phyloP scores from a whole-genome alignment of 1,140 invertebrate species.

The Halyomorpha halys region DNA sequence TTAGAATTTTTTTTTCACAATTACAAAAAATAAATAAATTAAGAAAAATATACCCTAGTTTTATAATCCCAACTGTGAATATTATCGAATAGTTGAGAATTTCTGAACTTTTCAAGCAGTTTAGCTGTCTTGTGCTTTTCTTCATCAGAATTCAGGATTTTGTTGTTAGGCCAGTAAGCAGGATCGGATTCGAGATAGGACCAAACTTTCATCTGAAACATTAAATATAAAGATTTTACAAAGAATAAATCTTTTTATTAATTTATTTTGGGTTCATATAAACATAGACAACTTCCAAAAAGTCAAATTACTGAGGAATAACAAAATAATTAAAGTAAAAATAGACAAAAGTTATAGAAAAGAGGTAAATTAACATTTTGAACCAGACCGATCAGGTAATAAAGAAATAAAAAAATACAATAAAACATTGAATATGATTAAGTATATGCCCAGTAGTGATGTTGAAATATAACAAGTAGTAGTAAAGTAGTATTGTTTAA shows the following conservation, averaged over 20 bases:
- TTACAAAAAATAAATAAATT: background rate
- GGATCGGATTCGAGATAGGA: conserved; percentile 65
- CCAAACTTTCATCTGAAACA: conserved; percentile 67
- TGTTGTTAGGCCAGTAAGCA: conserved; percentile 49
- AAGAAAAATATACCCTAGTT: conserved; percentile 43
- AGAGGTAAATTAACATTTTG: too few species aligned
- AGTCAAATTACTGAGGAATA: too few species aligned
- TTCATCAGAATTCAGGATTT: conserved; percentile 54
- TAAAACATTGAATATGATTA: too few species aligned
- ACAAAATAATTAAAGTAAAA: too few species aligned
- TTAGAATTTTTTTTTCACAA: conserved; percentile 6
- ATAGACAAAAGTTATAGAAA: too few species aligned
- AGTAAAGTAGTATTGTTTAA: too few species aligned
- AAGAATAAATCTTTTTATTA: too few species aligned
- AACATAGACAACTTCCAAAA: background rate
- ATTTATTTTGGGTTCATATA: too few species aligned
- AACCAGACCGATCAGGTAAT: too few species aligned
- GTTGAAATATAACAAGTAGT: too few species aligned
- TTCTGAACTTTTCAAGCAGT: conserved; percentile 44
- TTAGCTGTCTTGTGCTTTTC: conserved; percentile 49
- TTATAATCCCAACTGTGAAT: conserved; percentile 47
- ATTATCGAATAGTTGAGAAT: conserved; percentile 44
- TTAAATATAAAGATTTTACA: background rate
- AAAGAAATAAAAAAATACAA: too few species aligned
- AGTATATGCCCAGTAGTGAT: too few species aligned